Percentiles rank a stretch among this genome's conserved stretches.
Conservation (phyloP, 2,888 invertebrate genomes). For the Lasioglossum pauxillum region DNA sequence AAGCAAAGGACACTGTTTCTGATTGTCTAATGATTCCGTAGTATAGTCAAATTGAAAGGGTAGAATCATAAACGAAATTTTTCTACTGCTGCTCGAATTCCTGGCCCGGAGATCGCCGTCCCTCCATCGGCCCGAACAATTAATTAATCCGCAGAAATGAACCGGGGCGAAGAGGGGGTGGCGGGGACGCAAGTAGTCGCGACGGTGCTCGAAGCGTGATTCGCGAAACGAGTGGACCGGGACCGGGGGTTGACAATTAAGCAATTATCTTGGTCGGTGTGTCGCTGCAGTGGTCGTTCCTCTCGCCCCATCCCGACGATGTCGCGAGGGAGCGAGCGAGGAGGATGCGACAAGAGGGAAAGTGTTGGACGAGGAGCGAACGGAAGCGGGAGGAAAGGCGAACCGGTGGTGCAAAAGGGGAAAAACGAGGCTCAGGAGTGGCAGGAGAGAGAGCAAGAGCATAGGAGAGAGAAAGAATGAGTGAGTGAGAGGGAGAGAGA, state of each 20-base stretch:
- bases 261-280: conserved; percentile 63
- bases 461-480: not conserved
- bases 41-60: no score
- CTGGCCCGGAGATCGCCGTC: not conserved
- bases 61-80: not conserved
- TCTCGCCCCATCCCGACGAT: conserved; percentile 8
- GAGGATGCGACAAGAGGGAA: conserved; percentile 49
- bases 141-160: conserved; percentile 18
- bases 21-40: not conserved
- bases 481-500: not conserved
- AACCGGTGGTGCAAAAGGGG: conserved; percentile 39
- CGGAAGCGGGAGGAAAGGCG: conserved; percentile 39
- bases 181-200: not conserved
- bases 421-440: conserved; percentile 43
- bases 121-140: not conserved
- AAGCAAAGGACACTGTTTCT: not conserved
- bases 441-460: not conserved
- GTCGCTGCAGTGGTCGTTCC: conserved; percentile 9
- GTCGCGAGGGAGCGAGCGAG: conserved; percentile 18
- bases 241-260: conserved; percentile 64
- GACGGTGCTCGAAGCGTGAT: conserved; percentile 31
- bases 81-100: not conserved
- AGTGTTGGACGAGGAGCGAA: conserved; percentile 38
- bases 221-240: conserved; percentile 50
- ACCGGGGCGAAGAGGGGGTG: not conserved